Evolutionary conservation across 2,797 vertebrate genomes (phyloP), one percentile per base, ranked within the genome.

Genomic region (Morelia viridis): DNA sequence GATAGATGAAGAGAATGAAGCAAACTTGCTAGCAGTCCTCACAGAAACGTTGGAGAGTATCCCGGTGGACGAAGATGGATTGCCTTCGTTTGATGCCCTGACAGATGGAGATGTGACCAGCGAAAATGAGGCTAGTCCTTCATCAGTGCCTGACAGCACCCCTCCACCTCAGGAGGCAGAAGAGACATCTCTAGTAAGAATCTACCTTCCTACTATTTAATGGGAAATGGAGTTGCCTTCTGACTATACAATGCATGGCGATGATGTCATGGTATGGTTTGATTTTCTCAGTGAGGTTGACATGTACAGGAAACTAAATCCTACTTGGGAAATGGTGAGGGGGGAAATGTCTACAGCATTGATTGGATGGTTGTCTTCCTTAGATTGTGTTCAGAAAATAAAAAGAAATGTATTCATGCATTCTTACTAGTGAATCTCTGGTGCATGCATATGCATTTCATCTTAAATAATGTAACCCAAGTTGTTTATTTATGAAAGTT

Each of bases 1-100:
- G 98, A 99, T 99, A 99, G 99, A 99, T 98, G 99, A 99, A 98
- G 99, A 99, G 97, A 99, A 98, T 95, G 99, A 99, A 98, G 99
- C 99, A 95, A 99, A 99, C 98, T 98, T 99, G 98, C 98, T 99
- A 98, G 99, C 99, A 92, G 99, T 99, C 97, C 99, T 99, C 97
- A 99, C 99, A 96, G 99, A 99, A 97, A 99, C 99, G 93, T 97
- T 99, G 98, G 99, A 99, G 98, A 99, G 98, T 97, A 99, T 99
- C 98, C 99, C 99, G 76, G 99, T 99, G 98, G 99, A 99, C 97
- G 99, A 99, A 98, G 99, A 99, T 98, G 99, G 99, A 98, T 98
- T 99, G 98, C 99, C 99, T 98, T 99, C 99, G 91, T 99, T 99
- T 97, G 99, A 99, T 97, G 98, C 99, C 93, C 98, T 99, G 98